These are phyloP conservation scores for Chymomyza amoena DNA, from an alignment of 2,888 invertebrate species.

Conservation along the genomic window DNA sequence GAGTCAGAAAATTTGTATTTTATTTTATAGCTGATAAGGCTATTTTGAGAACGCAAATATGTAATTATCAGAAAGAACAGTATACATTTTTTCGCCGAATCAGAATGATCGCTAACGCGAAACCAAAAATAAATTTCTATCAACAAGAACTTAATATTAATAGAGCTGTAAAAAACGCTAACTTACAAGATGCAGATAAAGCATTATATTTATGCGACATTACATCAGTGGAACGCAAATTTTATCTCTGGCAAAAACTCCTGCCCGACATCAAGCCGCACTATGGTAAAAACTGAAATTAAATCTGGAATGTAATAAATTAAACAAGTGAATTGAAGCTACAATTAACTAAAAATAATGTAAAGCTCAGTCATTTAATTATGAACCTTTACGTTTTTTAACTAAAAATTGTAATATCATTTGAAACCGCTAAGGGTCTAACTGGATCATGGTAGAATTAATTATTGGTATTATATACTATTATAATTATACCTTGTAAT, in stretches of 20 bases:
- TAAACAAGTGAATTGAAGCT: no score
- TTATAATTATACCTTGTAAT: no score
- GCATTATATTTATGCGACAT: neutral
- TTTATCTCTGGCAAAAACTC: neutral
- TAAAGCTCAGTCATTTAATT: no score
- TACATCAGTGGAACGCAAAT: neutral
- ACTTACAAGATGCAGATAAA: neutral
- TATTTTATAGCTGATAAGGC: neutral
- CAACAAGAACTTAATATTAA: neutral
- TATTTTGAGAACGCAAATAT: neutral
- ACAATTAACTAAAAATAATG: no score
- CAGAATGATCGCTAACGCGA: neutral
- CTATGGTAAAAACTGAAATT: neutral
- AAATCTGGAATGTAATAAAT: no score
- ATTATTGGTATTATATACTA: no score
- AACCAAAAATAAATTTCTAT: neutral
- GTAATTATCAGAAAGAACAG: neutral
- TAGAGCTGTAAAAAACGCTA: neutral
- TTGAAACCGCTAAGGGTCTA: no score
- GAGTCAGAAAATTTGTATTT: no score
- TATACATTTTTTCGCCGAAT: neutral
- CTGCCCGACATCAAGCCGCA: neutral
- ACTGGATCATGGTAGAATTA: no score
- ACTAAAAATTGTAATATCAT: no score
- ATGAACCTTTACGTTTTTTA: no score